Evolutionary conservation across 2,888 invertebrate genomes (phyloP), one percentile per base, ranked within the genome.

Genomic region (Siphonodentalium dalli): DNA sequence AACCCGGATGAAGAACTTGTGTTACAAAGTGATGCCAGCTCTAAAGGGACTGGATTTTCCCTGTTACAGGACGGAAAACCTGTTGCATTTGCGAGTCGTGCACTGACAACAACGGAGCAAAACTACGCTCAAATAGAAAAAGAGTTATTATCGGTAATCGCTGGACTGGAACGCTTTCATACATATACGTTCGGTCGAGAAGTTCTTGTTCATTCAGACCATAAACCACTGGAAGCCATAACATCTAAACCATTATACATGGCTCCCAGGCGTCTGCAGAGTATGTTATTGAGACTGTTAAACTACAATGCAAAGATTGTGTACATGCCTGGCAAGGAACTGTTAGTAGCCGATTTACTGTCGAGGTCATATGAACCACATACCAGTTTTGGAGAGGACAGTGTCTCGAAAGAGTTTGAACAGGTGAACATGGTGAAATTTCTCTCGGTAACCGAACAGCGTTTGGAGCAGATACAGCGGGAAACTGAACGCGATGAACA

Each of bases 81-180:
- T 18, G 51, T 64, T 2, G 58, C 54, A 18, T 63, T 41, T 51
- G 59, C 61, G 18, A 54, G 54, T 7, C 44, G 58, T 27, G 50
- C 60, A 20, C 38, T 63, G 21, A 46, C 47, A 3, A 35, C 41
- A 23, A 43, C 59, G 11, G 57, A 66, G 47, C 41, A 43, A 26
- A 21, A 33, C 6, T 65, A 63, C 39, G 58, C 61, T 7, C 58
- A 64, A 28, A 65, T 65, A 15, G 65, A 66, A 39, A 64, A 66
- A 39, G 67, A 67, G 21, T 48, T 51, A 9, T 44, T 63, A 11
- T 58, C 58, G 18, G 52, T 64, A 7, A 58, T 62, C 1, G 57
- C 56, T 35, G 57, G 39, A 2, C 49, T 46, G 33, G 56, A 54
- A 44, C 31, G 28, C 23, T 63, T 63, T 47, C 35, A 63, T n/a